Conservation (phyloP, 1,140 invertebrate genomes). For the Pseudoatta argentina region DNA sequence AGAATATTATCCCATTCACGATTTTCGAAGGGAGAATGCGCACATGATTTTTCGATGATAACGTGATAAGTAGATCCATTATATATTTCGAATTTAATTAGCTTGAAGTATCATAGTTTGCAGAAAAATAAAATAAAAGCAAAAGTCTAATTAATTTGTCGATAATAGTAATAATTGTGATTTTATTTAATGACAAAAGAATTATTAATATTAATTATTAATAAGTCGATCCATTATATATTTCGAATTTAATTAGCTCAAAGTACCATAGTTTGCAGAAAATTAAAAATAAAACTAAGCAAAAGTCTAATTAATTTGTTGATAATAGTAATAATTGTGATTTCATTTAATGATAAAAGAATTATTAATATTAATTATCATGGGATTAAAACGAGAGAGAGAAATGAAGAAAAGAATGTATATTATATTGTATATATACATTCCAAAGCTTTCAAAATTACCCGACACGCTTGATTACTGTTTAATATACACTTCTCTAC, state of each 20-base stretch:
- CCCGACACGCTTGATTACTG: not conserved
- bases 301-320: not conserved
- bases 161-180: not conserved
- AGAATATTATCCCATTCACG: constrained; percentile 61
- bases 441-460: not conserved
- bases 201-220: no score
- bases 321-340: not conserved
- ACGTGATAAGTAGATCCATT: not conserved
- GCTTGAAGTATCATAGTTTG: not conserved
- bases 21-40: constrained; percentile 15
- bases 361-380: not conserved
- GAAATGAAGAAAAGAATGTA: not conserved
- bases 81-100: not conserved
- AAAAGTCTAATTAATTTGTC: not conserved
- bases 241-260: not conserved
- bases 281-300: not conserved
- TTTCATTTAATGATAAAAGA: not conserved
- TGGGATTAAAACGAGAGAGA: not conserved
- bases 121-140: not conserved
- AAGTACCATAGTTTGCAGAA: not conserved
- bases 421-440: no score
- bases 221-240: not conserved
- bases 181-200: not conserved
- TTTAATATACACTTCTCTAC: not conserved
- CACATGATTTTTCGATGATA: not conserved